These are phyloP conservation scores for Automeris io DNA, from an alignment of 2,888 invertebrate species.

Conservation along the genomic window DNA sequence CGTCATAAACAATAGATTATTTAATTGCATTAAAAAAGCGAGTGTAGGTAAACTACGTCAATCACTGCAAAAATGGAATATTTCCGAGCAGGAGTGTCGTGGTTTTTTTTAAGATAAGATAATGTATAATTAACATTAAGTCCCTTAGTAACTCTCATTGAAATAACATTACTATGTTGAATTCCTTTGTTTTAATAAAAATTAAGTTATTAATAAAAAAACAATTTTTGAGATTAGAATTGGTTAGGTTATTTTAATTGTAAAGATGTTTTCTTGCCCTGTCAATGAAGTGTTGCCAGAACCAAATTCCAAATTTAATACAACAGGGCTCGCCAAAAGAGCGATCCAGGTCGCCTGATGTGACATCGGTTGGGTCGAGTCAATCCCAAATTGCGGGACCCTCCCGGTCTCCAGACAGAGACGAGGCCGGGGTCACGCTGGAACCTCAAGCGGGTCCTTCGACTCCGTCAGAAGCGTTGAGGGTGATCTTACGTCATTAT, in stretches of 20 bases:
- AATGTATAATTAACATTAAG: conserved; percentile 25
- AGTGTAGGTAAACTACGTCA: too few species aligned
- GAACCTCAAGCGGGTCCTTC: conserved; percentile 59
- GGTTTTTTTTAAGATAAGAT: conserved; percentile 28
- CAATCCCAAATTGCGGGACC: conserved; percentile 37
- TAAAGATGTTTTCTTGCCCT: background rate
- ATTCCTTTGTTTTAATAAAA: conserved; percentile 48
- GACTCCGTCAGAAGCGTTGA: conserved; percentile 51
- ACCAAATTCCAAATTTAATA: conserved; percentile 24
- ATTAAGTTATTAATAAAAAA: conserved; percentile 17
- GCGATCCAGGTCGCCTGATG: conserved; percentile 47
- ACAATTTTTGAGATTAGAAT: background rate
- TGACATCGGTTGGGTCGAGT: conserved; percentile 34
- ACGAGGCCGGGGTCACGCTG: conserved; percentile 22
- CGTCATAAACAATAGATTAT: too few species aligned
- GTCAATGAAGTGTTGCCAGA: conserved; percentile 16
- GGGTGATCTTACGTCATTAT: conserved; percentile 72
- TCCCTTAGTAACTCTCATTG: conserved; percentile 14
- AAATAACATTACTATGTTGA: conserved; percentile 54
- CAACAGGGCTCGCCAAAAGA: conserved; percentile 49
- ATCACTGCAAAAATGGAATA: too few species aligned
- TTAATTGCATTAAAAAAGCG: too few species aligned
- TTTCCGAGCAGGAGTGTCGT: background rate
- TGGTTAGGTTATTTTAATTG: background rate
- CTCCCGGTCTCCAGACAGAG: conserved; percentile 30